phyloP scores from a whole-genome alignment of 2,888 invertebrate species.

The Tipula helvola region DNA sequence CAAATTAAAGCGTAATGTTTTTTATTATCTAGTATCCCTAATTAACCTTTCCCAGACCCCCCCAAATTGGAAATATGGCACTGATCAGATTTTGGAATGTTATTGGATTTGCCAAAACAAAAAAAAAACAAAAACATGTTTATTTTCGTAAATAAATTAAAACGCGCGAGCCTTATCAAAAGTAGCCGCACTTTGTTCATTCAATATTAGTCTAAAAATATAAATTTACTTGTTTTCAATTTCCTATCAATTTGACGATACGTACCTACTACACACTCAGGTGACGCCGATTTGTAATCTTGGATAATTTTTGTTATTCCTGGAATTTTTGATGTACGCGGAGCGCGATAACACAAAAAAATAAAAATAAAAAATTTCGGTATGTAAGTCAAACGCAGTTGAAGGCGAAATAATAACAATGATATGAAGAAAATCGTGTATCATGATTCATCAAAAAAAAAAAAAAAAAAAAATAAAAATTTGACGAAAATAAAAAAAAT shows the following conservation, averaged over 20 bases:
- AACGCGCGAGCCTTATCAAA: background rate
- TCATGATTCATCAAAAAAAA: background rate
- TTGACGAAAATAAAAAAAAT: background rate
- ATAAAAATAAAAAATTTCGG: background rate
- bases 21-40: no score
- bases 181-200: background rate
- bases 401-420: background rate
- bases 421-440: background rate
- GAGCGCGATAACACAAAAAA: background rate
- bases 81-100: no score
- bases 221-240: background rate
- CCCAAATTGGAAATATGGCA: no score
- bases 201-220: background rate
- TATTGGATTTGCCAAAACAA: no score
- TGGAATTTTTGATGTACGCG: background rate
- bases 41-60: no score
- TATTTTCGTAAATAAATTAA: background rate
- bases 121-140: no score
- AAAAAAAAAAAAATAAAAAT: background rate
- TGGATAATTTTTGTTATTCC: background rate
- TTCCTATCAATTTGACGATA: background rate
- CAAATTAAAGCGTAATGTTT: no score
- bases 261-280: background rate
- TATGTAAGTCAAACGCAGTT: background rate
- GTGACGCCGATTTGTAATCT: background rate